These are phyloP conservation scores for Zapornia atra DNA, from an alignment of 2,113 vertebrate species.

Conservation along the genomic window DNA sequence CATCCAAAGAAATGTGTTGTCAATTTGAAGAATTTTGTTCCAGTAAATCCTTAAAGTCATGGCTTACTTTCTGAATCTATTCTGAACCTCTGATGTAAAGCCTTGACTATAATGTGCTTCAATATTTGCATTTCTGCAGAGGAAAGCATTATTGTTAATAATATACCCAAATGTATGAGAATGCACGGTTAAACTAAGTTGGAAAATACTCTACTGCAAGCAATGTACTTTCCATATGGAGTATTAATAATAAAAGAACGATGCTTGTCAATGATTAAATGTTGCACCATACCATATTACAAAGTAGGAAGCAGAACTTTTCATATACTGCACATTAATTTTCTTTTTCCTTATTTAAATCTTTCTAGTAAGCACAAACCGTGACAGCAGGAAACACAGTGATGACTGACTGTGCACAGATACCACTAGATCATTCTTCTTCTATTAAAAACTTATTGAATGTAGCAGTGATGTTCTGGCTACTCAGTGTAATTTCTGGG, in stretches of 20 bases:
- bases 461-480: conserved; percentile 24
- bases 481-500: conserved; percentile 53
- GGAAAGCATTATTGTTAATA: background rate
- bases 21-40: background rate
- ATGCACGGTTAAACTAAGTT: background rate
- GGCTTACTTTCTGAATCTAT: background rate
- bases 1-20: background rate
- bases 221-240: background rate
- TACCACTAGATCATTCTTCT: conserved; percentile 21
- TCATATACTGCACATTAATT: background rate
- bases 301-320: conserved; percentile 18
- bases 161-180: background rate
- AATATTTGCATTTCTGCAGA: conserved; percentile 29
- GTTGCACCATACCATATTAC: background rate
- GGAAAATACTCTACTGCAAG: background rate
- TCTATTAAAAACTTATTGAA: conserved; percentile 51
- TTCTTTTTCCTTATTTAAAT: conserved; percentile 24
- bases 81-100: background rate
- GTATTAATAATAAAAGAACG: conserved; percentile 24
- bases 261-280: conserved; percentile 24
- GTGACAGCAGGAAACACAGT: background rate
- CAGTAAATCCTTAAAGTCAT: background rate
- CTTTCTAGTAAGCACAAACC: background rate
- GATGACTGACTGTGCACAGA: background rate
- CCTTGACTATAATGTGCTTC: background rate